Evolutionary conservation across 2,888 invertebrate genomes (phyloP), one percentile per base, ranked within the genome.

Genomic region (Halocaridina rubra): DNA sequence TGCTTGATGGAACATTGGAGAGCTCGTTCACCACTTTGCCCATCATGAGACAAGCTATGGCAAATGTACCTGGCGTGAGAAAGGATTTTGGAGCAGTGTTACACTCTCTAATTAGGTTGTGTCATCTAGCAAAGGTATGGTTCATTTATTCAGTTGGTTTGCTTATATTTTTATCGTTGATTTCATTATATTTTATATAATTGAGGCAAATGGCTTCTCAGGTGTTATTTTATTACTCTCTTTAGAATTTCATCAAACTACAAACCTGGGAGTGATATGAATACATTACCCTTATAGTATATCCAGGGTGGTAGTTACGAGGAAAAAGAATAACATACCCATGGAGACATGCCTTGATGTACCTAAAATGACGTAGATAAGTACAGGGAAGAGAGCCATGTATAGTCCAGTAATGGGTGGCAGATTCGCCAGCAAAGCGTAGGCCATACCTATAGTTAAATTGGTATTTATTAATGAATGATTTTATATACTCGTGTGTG

Each of bases 331-430:
- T n/a, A 46, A 90, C 90, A 91, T 91, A 94, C 95, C 97, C 92
- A 97, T 95, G 2, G 97, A 97, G 53, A 96, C 94, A 90, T 98
- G 98, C 77, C 94, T 94, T 0, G 97, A 97, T 0, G 97, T 97
- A 76, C 97, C 97, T 89, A 98, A 94, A 88, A 97, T 91, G 89
- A 95, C 94, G 91, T 98, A 98, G 19, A 97, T 91, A 7, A 97
- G 92, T 0, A 96, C 96, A 0, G 97, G 97, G 91, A 98, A 97
- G 91, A 98, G 97, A 0, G 97, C 97, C 93, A 96, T 96, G 91
- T 97, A 97, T 46, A 94, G 91, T 8, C 93, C 93, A 27, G 80
- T 82, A 32, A 89, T 87, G 30, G 89, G 89, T 10, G 82, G 86
- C 1, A 88, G 81, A n/a, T 80, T 78, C 2, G 88, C 88, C 39